A percentile compares a stretch with the other conserved stretches of the same genome.
Conservation (phyloP, 2,797 vertebrate genomes). For the Anguilla megastoma region DNA sequence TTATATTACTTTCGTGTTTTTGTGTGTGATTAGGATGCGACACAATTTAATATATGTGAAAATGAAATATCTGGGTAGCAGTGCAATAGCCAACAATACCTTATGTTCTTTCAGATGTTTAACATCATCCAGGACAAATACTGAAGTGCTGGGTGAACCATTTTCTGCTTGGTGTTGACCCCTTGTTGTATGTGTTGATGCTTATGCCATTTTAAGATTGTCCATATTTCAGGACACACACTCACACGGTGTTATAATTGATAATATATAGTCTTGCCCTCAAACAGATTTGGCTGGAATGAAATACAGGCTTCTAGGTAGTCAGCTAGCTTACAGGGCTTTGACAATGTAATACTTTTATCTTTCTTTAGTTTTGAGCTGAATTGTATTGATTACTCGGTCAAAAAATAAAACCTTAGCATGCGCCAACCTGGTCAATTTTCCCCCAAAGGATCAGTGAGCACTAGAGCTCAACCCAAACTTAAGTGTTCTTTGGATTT, state of each 20-base stretch:
- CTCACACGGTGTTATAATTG: not conserved
- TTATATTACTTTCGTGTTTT: constrained; percentile 39
- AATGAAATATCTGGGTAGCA: constrained; percentile 70
- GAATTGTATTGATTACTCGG: not conserved
- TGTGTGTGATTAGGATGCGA: constrained; percentile 51
- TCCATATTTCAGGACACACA: constrained; percentile 41
- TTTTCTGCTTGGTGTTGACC: constrained; percentile 52
- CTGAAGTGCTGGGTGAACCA: constrained; percentile 49
- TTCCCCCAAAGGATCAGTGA: not conserved
- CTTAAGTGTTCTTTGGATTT: not conserved
- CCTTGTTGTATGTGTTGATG: constrained; percentile 50
- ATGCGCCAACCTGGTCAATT: not conserved
- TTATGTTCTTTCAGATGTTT: constrained; percentile 62
- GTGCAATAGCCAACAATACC: constrained; percentile 71
- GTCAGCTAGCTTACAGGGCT: not conserved
- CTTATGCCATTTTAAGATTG: constrained; percentile 49
- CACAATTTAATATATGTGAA: constrained; percentile 68
- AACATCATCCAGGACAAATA: constrained; percentile 58
- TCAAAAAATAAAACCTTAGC: not conserved
- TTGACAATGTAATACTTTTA: not conserved
- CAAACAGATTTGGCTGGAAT: not conserved
- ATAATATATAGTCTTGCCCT: constrained; percentile 23
- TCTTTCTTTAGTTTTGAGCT: not conserved
- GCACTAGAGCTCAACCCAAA: not conserved
- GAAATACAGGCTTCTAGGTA: not conserved